These are phyloP conservation scores for Heliangelus exortis DNA, from an alignment of 2,797 vertebrate genomes.

Conservation along the genomic window DNA sequence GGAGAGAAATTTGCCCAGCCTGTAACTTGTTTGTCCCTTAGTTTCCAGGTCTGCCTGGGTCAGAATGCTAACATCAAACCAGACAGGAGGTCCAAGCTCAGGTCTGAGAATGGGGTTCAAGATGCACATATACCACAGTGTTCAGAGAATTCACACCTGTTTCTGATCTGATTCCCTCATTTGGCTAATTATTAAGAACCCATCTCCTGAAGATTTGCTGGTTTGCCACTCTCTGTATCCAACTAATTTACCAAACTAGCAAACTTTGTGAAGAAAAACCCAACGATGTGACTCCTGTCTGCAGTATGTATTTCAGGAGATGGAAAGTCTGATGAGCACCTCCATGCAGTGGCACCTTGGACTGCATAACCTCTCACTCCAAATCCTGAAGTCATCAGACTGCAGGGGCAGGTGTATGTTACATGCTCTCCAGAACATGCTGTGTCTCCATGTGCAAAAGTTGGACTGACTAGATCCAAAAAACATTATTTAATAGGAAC, in stretches of 20 bases:
- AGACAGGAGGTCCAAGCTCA: neutral
- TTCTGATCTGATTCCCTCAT: neutral
- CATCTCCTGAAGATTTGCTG: neutral
- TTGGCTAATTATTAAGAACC: neutral
- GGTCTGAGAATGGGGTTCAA: neutral
- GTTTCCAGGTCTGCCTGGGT: neutral
- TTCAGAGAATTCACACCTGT: neutral
- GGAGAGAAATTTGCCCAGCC: neutral
- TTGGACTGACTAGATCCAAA: neutral
- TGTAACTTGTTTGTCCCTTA: neutral
- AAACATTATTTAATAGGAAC: neutral
- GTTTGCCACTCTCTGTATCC: neutral
- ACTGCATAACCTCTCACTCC: neutral
- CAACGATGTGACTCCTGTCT: neutral
- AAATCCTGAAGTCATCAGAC: neutral
- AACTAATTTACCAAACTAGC: neutral
- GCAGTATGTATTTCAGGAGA: neutral
- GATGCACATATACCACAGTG: rapidly evolving
- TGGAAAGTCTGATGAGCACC: neutral
- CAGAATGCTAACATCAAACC: neutral
- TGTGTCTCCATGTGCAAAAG: neutral
- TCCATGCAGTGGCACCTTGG: neutral
- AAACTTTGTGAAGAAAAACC: neutral
- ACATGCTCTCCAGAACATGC: neutral
- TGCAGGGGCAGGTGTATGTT: neutral